Evolutionary conservation across 2,113 vertebrate species (phyloP).

Genomic region (Osmerus eperlanus): DNA sequence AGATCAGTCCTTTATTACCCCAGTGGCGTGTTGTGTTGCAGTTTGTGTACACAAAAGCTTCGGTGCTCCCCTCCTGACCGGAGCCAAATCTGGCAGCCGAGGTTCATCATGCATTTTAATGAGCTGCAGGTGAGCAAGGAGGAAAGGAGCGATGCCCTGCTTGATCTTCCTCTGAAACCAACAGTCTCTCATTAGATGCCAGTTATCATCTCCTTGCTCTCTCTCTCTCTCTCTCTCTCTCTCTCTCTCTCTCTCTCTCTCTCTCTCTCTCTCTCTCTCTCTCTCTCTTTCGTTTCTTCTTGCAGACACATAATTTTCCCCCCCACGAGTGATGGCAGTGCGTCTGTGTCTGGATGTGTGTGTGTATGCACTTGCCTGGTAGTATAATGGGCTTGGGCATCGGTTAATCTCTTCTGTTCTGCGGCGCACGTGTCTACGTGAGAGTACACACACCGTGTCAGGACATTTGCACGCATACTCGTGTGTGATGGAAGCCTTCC

Average conservation of each 20-base stretch:
- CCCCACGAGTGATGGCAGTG: conserved; percentile 3
- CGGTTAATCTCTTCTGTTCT: neutral
- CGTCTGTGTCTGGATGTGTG: neutral
- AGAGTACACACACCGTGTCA: conserved; percentile 8
- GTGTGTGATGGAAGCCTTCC: conserved; percentile 15
- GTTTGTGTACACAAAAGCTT: neutral
- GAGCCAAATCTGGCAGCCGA: neutral
- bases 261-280: conserved; percentile 2
- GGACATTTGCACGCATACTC: conserved; percentile 19
- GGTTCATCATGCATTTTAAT: conserved; percentile 9
- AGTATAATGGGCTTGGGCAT: neutral
- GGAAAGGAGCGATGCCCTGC: neutral
- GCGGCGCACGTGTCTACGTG: conserved; percentile 28
- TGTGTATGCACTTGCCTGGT: neutral
- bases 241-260: conserved; percentile 3
- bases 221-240: neutral
- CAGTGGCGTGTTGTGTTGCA: neutral
- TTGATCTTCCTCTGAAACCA: too few relatives aligned
- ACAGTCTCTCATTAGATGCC: too few relatives aligned
- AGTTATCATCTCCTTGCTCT: neutral
- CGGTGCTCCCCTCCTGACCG: neutral
- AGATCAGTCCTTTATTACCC: neutral
- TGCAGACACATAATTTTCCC: neutral
- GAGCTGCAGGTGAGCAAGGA: neutral
- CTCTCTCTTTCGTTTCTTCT: neutral